Conservation (phyloP, 2,113 vertebrate genomes). For the Campylomormyrus tamandua region DNA sequence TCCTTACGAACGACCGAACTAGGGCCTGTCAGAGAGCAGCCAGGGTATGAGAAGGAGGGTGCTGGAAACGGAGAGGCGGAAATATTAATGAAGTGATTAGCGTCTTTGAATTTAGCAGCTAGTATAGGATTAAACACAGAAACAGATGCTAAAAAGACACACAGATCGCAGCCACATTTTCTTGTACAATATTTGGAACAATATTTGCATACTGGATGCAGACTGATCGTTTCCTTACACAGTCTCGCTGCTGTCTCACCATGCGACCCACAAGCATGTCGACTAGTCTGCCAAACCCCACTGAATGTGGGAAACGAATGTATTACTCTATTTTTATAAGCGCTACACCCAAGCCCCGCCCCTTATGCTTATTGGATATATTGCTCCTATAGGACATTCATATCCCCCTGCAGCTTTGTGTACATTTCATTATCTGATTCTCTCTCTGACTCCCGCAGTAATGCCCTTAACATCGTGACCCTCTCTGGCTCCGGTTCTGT, state of each 20-base stretch:
- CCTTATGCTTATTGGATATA: neutral
- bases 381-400: neutral
- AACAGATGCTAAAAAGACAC: neutral
- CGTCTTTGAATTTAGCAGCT: neutral
- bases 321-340: slow-evolving; percentile 47
- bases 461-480: neutral
- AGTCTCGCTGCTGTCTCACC: slow-evolving; percentile 37
- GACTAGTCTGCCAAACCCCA: slow-evolving; percentile 52
- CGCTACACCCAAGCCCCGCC: slow-evolving; percentile 23
- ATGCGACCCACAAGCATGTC: slow-evolving; percentile 49
- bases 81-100: neutral
- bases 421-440: neutral
- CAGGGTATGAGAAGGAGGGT: neutral
- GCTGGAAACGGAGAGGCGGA: neutral
- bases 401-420: neutral
- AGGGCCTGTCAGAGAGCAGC: neutral
- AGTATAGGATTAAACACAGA: neutral
- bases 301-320: neutral
- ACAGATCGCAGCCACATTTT: neutral
- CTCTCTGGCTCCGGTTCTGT: neutral
- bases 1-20: neutral
- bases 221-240: neutral
- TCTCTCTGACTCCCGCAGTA: neutral
- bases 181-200: neutral
- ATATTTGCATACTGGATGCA: neutral